Evolutionary conservation across 1,140 invertebrate species (phyloP), one percentile per base, ranked within the genome.

Genomic region (Tetramorium simillimum): DNA sequence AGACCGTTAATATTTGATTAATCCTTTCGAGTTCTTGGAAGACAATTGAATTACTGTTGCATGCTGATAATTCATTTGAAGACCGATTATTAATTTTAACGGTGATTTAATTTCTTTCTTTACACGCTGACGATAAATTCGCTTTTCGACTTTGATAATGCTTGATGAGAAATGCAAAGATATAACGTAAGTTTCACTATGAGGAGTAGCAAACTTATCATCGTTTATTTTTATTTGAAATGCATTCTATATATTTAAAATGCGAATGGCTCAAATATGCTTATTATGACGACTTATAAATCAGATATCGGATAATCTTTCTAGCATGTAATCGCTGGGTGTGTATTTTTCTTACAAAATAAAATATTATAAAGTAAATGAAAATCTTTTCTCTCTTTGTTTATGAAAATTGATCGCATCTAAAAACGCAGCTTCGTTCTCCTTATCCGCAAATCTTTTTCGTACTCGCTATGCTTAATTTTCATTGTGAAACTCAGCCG

Each of bases 401-500:
- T 51, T 73, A 21, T 1, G 9, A 75, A 75, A 75, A 75, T 24
- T 40, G 14, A 62, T 1, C 18, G 14, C 2, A 37, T 51, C 10
- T 73, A 72, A 24, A 12, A 76, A 43, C 6, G 51, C 16, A 46
- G 40, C 9, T 63, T 78, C 18, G n/a, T 51, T 67, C n/a, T 21
- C 3, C n/a, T 81, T 81, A 70, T 56, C 49, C n/a, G 37, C 5
- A 40, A 40, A 81, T 81, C 65, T 70, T 70, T 46, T 12, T 49
- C 63, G 43, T 12, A 43, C 21, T 16, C 24, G 56, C 18, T 9
- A n/a, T 21, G n/a, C 78, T 72, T 58, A 81, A 81, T 81, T 81
- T 72, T 28, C 49, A 33, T 84, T 84, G 56, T 60, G 80, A 73
- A 73, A 82, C 28, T 58, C 12, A 46, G 76, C 40, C 43, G 76